Evolutionary conservation across 2,113 vertebrate species (phyloP).

Genomic region (Coptodon bakossiorum): DNA sequence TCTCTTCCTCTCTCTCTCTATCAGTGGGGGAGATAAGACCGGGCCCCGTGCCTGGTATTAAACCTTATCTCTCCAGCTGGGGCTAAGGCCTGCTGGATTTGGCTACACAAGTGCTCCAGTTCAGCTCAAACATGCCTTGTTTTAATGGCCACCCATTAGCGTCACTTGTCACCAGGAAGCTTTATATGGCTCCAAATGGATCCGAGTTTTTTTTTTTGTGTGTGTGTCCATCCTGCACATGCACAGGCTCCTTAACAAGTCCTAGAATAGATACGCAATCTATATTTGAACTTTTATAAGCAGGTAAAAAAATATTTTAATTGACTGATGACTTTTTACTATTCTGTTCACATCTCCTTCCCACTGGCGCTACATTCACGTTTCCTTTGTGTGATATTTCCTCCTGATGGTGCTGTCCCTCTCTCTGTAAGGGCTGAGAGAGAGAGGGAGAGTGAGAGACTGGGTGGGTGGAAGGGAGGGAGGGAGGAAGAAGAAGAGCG

Average conservation of each 20-base stretch:
- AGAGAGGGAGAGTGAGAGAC: not conserved
- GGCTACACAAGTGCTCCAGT: constrained; percentile 45
- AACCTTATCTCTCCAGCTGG: constrained; percentile 70
- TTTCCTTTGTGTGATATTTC: constrained; percentile 64
- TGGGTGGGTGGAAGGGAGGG: not conserved
- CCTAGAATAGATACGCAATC: not conserved
- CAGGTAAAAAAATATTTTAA: not conserved
- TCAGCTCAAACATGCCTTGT: constrained; percentile 60
- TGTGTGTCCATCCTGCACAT: not conserved
- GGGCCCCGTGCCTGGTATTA: constrained; percentile 60
- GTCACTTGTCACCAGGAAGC: constrained; percentile 21
- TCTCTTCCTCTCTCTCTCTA: constrained; percentile 49
- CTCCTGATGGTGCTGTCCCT: constrained; percentile 55
- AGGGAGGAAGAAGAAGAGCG: not conserved
- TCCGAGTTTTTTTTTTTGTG: not conserved
- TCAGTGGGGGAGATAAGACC: constrained; percentile 62
- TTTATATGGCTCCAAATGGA: not conserved
- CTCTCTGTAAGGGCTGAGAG: constrained; percentile 32
- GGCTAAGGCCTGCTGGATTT: constrained; percentile 65
- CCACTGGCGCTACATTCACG: not conserved
- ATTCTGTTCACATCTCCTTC: not conserved
- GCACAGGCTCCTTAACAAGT: not conserved
- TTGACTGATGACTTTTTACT: constrained; percentile 14
- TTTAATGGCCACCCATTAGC: constrained; percentile 65
- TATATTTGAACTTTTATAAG: constrained; percentile 18